phyloP scores from a whole-genome alignment of 2,113 vertebrate species.

The Tupaia tana region DNA sequence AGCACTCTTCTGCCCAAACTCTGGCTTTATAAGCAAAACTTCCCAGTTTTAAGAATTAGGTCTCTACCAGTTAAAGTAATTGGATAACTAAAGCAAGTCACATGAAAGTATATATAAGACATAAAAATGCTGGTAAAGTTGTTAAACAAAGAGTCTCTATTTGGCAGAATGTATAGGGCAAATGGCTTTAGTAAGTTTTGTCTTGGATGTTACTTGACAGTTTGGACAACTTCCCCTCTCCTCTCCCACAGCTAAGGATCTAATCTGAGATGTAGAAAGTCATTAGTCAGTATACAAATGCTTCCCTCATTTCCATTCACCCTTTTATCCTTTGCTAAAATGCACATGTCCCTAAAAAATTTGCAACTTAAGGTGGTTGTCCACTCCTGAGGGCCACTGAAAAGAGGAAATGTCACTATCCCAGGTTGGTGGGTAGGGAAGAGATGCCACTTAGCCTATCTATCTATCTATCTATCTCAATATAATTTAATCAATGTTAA shows the following conservation, averaged over 20 bases:
- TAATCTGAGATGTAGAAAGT: neutral
- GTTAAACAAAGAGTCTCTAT: neutral
- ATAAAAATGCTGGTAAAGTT: neutral
- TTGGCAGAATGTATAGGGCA: neutral
- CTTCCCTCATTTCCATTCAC: neutral
- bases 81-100: neutral
- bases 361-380: neutral
- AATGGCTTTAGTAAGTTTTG: neutral
- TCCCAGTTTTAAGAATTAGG: neutral
- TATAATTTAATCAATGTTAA: too few relatives aligned
- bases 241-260: neutral
- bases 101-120: neutral
- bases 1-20: neutral
- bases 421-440: neutral
- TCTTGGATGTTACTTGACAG: neutral
- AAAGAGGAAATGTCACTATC: neutral
- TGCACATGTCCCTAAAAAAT: neutral
- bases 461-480: too few relatives aligned
- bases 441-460: too few relatives aligned
- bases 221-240: neutral
- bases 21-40: neutral
- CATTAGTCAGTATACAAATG: neutral
- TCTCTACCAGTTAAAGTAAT: neutral
- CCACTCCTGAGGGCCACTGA: neutral
- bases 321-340: neutral